Evolutionary conservation across 2,797 vertebrate species (phyloP), one percentile per base, ranked within the genome.

Genomic region (Micrastur ruficollis): DNA sequence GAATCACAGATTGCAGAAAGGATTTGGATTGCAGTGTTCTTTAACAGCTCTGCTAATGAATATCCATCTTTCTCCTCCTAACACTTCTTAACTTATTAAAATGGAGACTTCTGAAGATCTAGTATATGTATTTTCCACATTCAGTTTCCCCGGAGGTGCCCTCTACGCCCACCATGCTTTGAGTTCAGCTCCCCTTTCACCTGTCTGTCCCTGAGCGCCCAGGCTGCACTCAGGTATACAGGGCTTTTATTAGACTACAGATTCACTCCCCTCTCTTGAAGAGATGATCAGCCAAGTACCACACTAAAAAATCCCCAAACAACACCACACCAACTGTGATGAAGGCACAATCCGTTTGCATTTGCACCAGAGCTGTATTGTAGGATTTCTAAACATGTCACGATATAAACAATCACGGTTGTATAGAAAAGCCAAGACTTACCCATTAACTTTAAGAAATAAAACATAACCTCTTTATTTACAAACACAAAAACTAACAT

Each of bases 401-500:
- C 12, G 25, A 18, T 1, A n/a, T 3, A 38, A 67, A 5, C 11
- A 5, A 47, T 7, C 7, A 26, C 0, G 1, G 11, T 5, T 19
- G 29, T 7, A 55, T 2, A 61, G 87, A 92, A 73, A 85, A 70
- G 67, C 86, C 84, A 38, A 89, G 40, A 93, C 40, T 31, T 44
- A 36, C 38, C 80, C 70, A 2, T 6, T 8, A 53, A 11, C 53
- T 86, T 84, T 96, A 97, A 89, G 97, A 98, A 98, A 98, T 56
- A 95, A 97, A 97, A 97, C 96, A 91, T 81, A 89, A 89, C 46
- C 49, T 96, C 97, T 98, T 98, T 98, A 98, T 98, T 98, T 98
- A 98, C 98, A 98, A 89, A 94, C 97, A 96, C 96, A 97, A 95
- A 98, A 81, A 50, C 93, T 91, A 87, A 53, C 80, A 82, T 26